Evolutionary conservation across 2,888 invertebrate species (phyloP), one percentile per base, ranked within the genome.

Genomic region (Lepetodrilus schrolli): DNA sequence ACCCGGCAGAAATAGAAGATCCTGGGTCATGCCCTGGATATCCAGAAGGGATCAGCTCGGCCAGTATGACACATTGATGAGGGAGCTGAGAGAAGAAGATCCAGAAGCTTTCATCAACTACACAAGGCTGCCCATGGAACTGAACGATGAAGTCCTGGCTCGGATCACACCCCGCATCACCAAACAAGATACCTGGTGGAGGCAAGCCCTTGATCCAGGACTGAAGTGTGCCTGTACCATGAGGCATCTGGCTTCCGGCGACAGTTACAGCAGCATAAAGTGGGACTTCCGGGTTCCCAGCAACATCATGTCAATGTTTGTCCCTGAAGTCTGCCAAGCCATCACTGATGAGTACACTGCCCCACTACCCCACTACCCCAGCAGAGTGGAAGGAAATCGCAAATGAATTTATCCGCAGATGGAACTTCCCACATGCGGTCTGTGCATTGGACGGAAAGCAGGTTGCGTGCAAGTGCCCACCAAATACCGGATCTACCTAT

Each of bases 351-450:
- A 49, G 49, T 49, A 49, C n/a, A 17, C 49, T 49, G 13, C 5
- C 5, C 49, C n/a, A 13, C 8, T 49, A 17, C n/a, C 49, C 49
- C 49, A 80, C 75, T 23, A 79, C 73, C 17, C 76, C 70, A 38
- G 74, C 70, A n/a, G 81, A 76, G 51, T 82, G 78, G 81, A 43
- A 17, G 10, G 72, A 69, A 68, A 74, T 81, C 50, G 77, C 79
- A 13, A 66, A 72, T 17, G 37, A 74, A 34, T 81, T 78, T 36
- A 65, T 66, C 23, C 70, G 73, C 21, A 66, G 76, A 72, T 82
- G 80, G 81, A 79, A 83, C 66, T 58, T 83, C 66, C 79, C 77
- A 48, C 79, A 80, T 78, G 76, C 74, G 20, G 78, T 77, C 69
- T 78, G 78, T 51, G 80, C 81, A 13, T 65, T 83, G n/a, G n/a